A percentile compares a stretch with the other conserved stretches of the same genome.
Evolutionary conservation across 2,797 vertebrate species (phyloP).

Genomic region (Hirundo rustica): DNA sequence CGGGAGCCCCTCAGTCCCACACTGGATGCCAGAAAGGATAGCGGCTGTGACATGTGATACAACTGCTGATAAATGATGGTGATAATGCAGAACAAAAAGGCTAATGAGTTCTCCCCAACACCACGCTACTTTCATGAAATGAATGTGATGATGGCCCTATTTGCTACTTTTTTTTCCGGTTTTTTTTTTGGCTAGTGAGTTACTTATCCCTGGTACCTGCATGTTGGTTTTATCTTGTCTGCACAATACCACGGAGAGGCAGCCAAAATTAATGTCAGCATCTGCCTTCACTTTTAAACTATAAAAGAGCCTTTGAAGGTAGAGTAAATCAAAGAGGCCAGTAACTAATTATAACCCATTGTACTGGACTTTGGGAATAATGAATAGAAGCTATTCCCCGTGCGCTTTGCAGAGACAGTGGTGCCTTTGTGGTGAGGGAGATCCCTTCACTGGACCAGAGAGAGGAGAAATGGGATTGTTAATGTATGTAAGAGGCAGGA

Average conservation of each 20-base stretch:
- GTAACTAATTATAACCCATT: conserved; percentile 52
- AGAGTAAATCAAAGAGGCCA: conserved; percentile 44
- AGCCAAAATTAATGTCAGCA: conserved; percentile 46
- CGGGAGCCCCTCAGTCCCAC: conserved; percentile 4
- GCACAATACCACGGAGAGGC: not conserved
- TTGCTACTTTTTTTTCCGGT: not conserved
- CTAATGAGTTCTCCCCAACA: conserved; percentile 45
- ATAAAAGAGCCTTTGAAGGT: conserved; percentile 31
- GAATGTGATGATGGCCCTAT: conserved; percentile 35
- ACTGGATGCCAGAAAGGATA: conserved; percentile 45
- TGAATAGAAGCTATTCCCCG: conserved; percentile 28
- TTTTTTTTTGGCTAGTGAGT: not conserved
- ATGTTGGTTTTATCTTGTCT: not conserved
- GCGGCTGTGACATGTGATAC: conserved; percentile 37
- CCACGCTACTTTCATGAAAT: conserved; percentile 15
- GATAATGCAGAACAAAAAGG: conserved; percentile 56
- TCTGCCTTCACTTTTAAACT: conserved; percentile 40
- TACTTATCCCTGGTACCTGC: conserved; percentile 18
- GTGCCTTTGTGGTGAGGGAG: conserved; percentile 36
- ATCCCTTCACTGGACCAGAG: conserved; percentile 63
- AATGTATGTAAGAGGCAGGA: conserved; percentile 57
- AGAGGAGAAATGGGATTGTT: conserved; percentile 62
- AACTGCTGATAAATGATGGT: conserved; percentile 53
- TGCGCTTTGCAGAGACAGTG: conserved; percentile 14
- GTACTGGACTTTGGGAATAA: conserved; percentile 44